Evolutionary conservation across 2,888 invertebrate genomes (phyloP).

Genomic region (Cristatella mucedo): DNA sequence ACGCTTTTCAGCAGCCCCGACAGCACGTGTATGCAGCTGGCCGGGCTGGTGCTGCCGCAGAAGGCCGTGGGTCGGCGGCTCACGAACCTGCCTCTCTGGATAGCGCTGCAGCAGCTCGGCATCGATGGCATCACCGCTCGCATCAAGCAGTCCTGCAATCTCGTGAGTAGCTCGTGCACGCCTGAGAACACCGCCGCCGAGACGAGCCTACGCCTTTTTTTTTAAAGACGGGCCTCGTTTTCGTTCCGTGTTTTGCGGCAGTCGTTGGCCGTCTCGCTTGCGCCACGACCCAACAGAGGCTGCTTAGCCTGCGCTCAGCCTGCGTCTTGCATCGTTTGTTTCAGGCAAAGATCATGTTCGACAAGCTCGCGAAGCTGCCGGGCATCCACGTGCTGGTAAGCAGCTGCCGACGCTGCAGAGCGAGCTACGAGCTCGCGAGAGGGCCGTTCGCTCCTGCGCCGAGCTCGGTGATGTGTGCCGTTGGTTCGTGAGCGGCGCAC

Average conservation of each 20-base stretch:
- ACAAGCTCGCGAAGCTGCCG: conserved; percentile 20
- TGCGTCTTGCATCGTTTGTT: conserved; percentile 14
- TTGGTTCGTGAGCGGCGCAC: no score
- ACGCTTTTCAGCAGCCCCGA: no score
- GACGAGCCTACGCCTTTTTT: conserved; percentile 1
- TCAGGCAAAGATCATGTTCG: conserved; percentile 34
- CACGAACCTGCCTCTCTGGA: conserved; percentile 68
- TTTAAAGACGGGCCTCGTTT: conserved; percentile 1
- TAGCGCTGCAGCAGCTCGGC: conserved; percentile 47
- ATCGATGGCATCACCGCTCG: conserved; percentile 54
- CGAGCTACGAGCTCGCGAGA: no score
- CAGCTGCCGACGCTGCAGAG: no score
- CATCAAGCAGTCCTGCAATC: conserved; percentile 57
- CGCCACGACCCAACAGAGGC: no score
- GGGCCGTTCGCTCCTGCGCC: no score
- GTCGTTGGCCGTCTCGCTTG: no score
- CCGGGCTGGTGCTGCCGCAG: no score
- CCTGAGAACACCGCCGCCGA: not conserved
- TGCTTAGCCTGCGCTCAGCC: no score
- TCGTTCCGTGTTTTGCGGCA: not conserved
- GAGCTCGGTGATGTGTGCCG: no score
- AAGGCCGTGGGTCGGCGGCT: conserved; percentile 39
- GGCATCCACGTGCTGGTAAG: conserved; percentile 29
- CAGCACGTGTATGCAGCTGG: no score
- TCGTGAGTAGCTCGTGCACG: conserved; percentile 30